Conservation (phyloP, 2,113 vertebrate genomes). For the Polypterus senegalus region DNA sequence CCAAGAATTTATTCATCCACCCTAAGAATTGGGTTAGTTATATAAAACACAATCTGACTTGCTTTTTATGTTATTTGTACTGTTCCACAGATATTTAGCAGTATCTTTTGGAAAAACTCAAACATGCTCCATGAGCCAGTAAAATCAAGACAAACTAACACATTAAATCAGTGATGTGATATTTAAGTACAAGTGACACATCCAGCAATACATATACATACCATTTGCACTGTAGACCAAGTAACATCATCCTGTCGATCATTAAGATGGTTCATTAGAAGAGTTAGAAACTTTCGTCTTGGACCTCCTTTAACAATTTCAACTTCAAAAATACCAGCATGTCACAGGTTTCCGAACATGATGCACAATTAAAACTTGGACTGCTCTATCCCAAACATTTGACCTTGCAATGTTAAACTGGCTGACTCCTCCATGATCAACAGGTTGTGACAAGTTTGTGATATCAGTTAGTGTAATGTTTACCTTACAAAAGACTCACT, state of each 20-base stretch:
- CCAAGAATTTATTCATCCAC: constrained; percentile 17
- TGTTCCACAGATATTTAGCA: not conserved
- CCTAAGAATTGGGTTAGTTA: constrained; percentile 9
- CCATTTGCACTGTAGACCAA: constrained; percentile 26
- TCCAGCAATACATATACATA: not conserved
- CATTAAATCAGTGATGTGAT: not conserved
- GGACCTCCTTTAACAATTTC: constrained; percentile 21
- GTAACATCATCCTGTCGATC: constrained; percentile 16
- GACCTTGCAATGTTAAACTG: no score
- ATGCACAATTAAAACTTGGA: constrained; percentile 12
- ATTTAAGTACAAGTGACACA: not conserved
- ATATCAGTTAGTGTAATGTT: constrained; percentile 18
- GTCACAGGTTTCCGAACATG: constrained; percentile 24
- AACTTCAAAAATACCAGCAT: constrained; percentile 19
- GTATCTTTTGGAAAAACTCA: not conserved
- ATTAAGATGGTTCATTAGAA: constrained; percentile 23
- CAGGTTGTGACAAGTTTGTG: constrained; percentile 12
- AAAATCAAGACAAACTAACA: no score
- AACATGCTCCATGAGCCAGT: not conserved
- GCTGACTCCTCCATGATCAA: constrained; percentile 11
- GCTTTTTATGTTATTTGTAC: constrained; percentile 4
- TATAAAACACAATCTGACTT: constrained; percentile 9
- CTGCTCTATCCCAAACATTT: no score
- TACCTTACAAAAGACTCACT: not conserved
- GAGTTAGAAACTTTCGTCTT: constrained; percentile 19